These are phyloP conservation scores for Agriopis leucophaearia DNA, from an alignment of 2,888 invertebrate species.

Conservation along the genomic window DNA sequence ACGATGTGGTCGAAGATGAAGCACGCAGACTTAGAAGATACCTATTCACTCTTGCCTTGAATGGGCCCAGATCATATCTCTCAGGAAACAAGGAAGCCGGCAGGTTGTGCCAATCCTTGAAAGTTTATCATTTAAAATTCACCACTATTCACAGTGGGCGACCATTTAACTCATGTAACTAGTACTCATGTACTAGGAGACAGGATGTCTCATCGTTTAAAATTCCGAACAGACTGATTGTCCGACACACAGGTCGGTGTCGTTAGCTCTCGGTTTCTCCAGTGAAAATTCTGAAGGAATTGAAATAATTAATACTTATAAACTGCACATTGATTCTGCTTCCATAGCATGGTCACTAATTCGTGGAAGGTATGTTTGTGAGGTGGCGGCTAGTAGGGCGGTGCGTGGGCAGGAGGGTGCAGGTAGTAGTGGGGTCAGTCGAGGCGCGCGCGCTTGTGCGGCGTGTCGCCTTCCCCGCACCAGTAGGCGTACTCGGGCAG, in stretches of 20 bases:
- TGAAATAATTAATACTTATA: background rate
- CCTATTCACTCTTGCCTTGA: no score
- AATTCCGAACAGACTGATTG: background rate
- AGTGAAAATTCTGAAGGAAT: background rate
- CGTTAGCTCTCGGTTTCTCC: background rate
- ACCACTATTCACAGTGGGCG: background rate
- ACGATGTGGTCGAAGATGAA: no score
- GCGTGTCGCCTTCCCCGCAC: constrained; percentile 72
- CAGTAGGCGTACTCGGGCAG: constrained; percentile 91
- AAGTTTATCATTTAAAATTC: background rate
- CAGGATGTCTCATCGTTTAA: background rate
- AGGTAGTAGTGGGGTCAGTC: constrained; percentile 54
- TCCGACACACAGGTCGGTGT: background rate
- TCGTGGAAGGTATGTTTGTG: background rate
- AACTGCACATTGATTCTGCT: background rate
- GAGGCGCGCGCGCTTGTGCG: constrained; percentile 66
- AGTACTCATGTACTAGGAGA: background rate
- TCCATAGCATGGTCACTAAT: background rate
- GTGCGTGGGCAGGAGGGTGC: background rate
- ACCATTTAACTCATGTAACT: background rate
- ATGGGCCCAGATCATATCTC: no score
- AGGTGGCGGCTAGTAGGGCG: background rate
- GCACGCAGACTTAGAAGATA: no score
- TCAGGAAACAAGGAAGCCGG: no score
- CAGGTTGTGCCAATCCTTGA: no score